Base-by-base conservation (phyloP, 2,113 vertebrate genomes). In the Heliornis fulica region DNA sequence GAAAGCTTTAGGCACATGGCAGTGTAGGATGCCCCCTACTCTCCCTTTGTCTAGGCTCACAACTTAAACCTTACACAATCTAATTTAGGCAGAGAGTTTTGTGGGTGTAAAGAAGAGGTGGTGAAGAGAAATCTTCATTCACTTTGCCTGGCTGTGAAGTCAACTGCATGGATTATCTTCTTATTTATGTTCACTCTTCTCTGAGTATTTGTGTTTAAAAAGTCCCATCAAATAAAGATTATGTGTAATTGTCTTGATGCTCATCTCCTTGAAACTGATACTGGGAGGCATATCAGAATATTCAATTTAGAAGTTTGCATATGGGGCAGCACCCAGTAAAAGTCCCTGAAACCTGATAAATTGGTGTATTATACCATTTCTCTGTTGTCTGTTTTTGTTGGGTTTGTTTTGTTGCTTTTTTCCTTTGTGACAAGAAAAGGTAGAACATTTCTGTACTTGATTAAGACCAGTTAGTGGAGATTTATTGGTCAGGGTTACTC, bases 391-490 rank as follows among this genome's bases (percentile, higher is more conserved):
- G 3, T 45, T 3, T 54, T 28, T 51, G 26, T 51, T 51, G 50
- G 50, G 25, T 46, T 46, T 13, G 13, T 51, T 28, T 50, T 50
- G 23, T 50, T 11, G 43, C 31, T 46, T 23, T 26, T 63, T 14
- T 48, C 10, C 26, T 63, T 65, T 57, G 6, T n/a, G 11, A 3
- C n/a, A 28, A 53, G 29, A 31, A 89, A 71, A 87, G 13, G 43
- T 60, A 83, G 70, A 90, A 71, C 14, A 41, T 31, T 92, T 91
- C 90, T 86, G 63, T 53, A 79, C 60, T 76, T 94, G 77, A 96
- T 87, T 91, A 92, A 79, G 78, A 63, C 43, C 36, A 72, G 69
- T 94, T 87, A 65, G 29, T 23, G 26, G 75, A 93, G 85, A 92
- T 96, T 92, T 95, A 89, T 53, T 69, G 66, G 50, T 38, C 51